Percentiles rank a stretch among this genome's conserved stretches.
phyloP scores from a whole-genome alignment of 1,140 invertebrate genomes.

The Berghia stephanieae region DNA sequence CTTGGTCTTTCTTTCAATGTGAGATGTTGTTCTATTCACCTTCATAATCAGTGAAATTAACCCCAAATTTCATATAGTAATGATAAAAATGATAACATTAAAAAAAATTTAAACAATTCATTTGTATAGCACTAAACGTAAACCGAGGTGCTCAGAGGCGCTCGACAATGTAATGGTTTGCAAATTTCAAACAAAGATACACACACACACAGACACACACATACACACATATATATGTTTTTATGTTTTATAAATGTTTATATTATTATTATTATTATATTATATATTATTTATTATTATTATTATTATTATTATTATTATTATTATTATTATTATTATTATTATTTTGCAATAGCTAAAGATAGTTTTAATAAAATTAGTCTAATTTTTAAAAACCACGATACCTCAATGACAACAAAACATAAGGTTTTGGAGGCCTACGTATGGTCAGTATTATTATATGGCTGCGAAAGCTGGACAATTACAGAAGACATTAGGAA shows the following conservation, averaged over 20 bases:
- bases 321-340: neutral
- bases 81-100: neutral
- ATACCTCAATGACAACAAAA: neutral
- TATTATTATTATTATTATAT: too few relatives aligned
- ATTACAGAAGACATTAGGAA: too few relatives aligned
- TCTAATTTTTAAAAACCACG: neutral
- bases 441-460: too few relatives aligned
- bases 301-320: too few relatives aligned
- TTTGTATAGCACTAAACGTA: neutral
- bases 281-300: too few relatives aligned
- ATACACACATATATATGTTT: neutral
- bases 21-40: too few relatives aligned
- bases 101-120: neutral
- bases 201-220: conserved; percentile 15
- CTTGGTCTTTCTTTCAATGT: too few relatives aligned
- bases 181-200: neutral
- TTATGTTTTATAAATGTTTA: neutral
- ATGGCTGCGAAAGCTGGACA: too few relatives aligned
- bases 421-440: too few relatives aligned
- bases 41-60: neutral
- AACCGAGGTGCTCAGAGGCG: neutral
- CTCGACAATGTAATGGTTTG: neutral
- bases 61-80: neutral
- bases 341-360: neutral
- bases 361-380: too few relatives aligned